Conservation (phyloP, 2,113 vertebrate genomes). For the Merops nubicus region DNA sequence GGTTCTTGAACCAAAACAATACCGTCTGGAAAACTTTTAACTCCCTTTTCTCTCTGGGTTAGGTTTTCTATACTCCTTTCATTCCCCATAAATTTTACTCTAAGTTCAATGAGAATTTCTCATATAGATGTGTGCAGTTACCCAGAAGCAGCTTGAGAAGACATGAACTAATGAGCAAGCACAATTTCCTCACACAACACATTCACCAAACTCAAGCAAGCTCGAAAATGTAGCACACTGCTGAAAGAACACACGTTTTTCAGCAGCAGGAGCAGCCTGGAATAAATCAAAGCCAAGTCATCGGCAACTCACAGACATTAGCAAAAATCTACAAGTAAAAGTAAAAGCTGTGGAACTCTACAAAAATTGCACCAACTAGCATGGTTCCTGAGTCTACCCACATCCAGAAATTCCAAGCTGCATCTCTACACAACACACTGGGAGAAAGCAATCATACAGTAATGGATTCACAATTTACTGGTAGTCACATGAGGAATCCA, state of each 20-base stretch:
- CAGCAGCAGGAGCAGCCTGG: not conserved
- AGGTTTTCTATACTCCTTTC: not conserved
- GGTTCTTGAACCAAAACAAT: not conserved
- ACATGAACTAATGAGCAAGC: not conserved
- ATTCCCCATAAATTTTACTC: not conserved
- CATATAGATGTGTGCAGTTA: not conserved
- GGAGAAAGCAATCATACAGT: not conserved
- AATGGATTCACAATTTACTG: not conserved
- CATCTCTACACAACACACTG: not conserved
- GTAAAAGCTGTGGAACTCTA: not conserved
- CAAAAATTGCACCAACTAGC: not conserved
- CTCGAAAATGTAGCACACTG: not conserved
- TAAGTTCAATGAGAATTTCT: not conserved
- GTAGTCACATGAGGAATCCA: not conserved
- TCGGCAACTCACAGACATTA: not conserved
- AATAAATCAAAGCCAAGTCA: not conserved
- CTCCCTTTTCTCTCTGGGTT: not conserved
- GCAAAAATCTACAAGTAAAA: not conserved
- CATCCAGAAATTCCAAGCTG: not conserved
- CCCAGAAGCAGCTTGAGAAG: not conserved
- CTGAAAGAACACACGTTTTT: not conserved
- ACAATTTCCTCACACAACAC: not conserved
- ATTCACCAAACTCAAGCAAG: not conserved
- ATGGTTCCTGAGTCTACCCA: not conserved
- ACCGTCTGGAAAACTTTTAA: not conserved